Evolutionary conservation across 2,113 vertebrate species (phyloP).

Genomic region (Mobula hypostoma): DNA sequence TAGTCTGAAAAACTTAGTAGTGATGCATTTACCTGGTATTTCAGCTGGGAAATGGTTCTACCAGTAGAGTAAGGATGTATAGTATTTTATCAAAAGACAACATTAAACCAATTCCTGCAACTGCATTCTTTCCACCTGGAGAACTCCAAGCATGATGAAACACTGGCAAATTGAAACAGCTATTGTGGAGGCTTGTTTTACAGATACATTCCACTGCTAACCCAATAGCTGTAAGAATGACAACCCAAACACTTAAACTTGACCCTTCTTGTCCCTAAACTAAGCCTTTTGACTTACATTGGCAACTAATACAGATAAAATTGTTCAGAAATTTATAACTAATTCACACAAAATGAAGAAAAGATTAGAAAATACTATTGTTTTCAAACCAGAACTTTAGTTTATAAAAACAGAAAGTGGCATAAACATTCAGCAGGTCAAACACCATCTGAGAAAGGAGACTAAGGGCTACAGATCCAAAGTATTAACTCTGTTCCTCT

Average conservation of each 20-base stretch:
- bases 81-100: background rate
- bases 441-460: too few relatives aligned
- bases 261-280: background rate
- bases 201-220: background rate
- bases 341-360: background rate
- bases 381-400: background rate
- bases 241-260: constrained; percentile 15
- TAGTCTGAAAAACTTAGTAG: too few relatives aligned
- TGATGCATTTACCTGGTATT: background rate
- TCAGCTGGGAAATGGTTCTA: background rate
- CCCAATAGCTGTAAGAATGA: background rate
- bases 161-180: background rate
- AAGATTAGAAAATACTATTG: background rate
- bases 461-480: too few relatives aligned
- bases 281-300: background rate
- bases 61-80: background rate
- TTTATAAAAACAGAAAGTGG: background rate
- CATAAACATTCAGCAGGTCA: too few relatives aligned
- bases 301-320: background rate
- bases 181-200: background rate
- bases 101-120: background rate
- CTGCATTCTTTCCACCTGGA: background rate
- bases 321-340: background rate
- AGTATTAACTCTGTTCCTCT: too few relatives aligned
- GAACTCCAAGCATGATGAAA: background rate